Conservation (phyloP, 2,113 vertebrate species). For the Jacana jacana region DNA sequence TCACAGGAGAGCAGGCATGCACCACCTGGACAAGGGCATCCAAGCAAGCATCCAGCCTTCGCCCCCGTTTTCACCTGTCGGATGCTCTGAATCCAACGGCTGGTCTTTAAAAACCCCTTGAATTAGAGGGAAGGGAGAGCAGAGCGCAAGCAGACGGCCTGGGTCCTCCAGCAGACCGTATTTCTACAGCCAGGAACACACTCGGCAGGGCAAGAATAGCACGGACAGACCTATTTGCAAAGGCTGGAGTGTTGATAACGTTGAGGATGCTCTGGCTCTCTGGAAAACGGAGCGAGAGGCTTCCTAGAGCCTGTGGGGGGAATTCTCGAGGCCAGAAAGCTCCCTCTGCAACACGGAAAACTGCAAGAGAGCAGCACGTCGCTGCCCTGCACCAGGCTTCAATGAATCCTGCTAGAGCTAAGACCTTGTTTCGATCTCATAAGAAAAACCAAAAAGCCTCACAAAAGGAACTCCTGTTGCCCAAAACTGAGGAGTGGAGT, state of each 20-base stretch:
- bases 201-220: neutral
- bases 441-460: neutral
- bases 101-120: neutral
- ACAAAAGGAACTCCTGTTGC: neutral
- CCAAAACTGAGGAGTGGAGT: accelerated
- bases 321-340: neutral
- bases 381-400: neutral
- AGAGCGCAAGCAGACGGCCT: accelerated
- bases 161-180: neutral
- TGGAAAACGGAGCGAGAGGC: accelerated
- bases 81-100: neutral
- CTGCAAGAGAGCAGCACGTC: neutral
- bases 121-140: neutral
- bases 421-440: neutral
- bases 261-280: neutral
- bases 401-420: neutral
- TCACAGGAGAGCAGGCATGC: neutral
- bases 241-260: neutral
- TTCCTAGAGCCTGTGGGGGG: neutral
- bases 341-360: neutral
- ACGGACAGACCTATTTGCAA: neutral
- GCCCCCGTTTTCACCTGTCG: accelerated
- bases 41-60: accelerated
- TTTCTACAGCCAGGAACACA: neutral
- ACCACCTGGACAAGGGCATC: accelerated